Conservation (phyloP, 2,888 invertebrate species). For the Podabrus alpinus region DNA sequence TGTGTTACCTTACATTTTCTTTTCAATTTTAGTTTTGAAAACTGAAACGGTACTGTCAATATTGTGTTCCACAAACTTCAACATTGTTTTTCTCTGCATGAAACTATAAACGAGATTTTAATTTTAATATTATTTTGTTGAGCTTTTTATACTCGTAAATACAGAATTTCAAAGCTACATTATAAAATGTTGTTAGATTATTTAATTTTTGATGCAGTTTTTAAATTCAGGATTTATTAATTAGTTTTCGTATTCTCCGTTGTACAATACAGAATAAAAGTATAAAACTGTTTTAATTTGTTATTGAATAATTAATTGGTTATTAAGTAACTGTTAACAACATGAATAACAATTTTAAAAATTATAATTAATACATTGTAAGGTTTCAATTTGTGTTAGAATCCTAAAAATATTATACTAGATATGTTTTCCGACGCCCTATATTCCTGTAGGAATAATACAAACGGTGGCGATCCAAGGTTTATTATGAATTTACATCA, state of each 20-base stretch:
- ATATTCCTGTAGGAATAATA: background rate
- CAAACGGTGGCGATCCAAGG: background rate
- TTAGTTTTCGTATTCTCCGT: background rate
- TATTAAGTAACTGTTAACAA: background rate
- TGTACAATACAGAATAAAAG: no score
- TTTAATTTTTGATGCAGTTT: background rate
- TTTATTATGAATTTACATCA: background rate
- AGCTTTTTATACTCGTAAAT: background rate
- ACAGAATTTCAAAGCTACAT: background rate
- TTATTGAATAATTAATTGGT: background rate
- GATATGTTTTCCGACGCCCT: background rate
- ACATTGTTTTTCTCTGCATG: background rate
- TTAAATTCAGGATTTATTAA: background rate
- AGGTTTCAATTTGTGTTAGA: background rate
- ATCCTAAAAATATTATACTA: background rate
- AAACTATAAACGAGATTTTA: background rate
- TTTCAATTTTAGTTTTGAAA: background rate
- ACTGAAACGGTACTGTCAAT: background rate
- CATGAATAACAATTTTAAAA: background rate
- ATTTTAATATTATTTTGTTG: background rate
- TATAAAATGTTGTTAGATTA: background rate
- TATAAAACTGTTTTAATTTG: background rate
- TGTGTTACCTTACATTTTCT: background rate
- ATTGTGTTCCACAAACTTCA: background rate
- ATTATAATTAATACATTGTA: background rate